A percentile compares a stretch with the other conserved stretches of the same genome.
phyloP scores from a whole-genome alignment of 1,140 invertebrate genomes.

The Littorina saxatilis region DNA sequence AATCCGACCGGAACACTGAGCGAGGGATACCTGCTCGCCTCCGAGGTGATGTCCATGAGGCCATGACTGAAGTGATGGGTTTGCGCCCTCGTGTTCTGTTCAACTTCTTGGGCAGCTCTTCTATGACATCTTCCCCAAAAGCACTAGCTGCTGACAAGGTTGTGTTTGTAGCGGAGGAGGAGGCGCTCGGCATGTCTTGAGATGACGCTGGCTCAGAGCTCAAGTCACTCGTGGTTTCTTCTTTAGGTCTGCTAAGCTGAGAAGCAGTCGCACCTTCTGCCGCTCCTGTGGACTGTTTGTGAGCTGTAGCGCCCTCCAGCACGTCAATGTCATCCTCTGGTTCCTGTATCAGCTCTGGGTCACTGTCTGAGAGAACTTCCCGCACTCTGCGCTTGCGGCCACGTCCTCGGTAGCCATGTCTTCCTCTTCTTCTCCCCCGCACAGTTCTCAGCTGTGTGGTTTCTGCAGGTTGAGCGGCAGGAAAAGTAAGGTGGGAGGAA shows the following conservation, averaged over 20 bases:
- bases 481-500: not conserved
- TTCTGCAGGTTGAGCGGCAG: not conserved
- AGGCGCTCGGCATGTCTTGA: not conserved
- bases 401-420: not conserved
- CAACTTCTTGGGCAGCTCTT: conserved; percentile 26
- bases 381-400: conserved; percentile 23
- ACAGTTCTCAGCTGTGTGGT: not conserved
- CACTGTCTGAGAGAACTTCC: conserved; percentile 15
- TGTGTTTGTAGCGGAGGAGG: not conserved
- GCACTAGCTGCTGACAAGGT: not conserved
- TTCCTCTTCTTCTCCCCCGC: not conserved
- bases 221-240: not conserved
- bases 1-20: conserved; percentile 42
- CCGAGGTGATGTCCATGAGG: conserved; percentile 23
- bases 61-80: conserved; percentile 39
- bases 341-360: conserved; percentile 27
- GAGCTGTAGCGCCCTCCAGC: not conserved
- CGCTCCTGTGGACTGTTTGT: no score
- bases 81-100: conserved; percentile 43
- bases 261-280: not conserved
- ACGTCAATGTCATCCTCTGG: conserved; percentile 1
- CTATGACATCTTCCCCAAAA: not conserved
- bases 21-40: conserved; percentile 29
- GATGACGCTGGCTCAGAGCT: not conserved
- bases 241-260: not conserved